A percentile compares a stretch with the other conserved stretches of the same genome.
Conservation (phyloP, 2,888 invertebrate genomes). For the Eupithecia dodoneata region DNA sequence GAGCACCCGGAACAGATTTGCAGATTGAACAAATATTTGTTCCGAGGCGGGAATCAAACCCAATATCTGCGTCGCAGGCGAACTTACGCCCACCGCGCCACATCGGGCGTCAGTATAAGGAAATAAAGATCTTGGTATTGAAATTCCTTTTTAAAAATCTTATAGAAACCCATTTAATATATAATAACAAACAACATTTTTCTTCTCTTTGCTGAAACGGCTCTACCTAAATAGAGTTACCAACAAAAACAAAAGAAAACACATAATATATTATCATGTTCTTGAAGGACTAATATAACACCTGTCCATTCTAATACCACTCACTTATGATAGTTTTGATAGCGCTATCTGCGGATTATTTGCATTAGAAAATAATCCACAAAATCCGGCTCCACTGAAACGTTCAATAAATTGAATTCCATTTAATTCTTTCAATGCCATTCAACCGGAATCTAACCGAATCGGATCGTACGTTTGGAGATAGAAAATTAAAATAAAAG, state of each 20-base stretch:
- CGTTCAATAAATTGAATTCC: slow-evolving; percentile 10
- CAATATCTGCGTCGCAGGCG: no score
- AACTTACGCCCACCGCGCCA: no score
- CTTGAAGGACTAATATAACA: not conserved
- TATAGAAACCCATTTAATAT: no score
- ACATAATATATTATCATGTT: not conserved
- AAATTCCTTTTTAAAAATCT: not conserved
- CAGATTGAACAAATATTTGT: no score
- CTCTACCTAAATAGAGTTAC: not conserved
- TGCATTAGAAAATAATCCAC: slow-evolving; percentile 9
- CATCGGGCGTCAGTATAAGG: no score
- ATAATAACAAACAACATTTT: not conserved
- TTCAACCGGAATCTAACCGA: slow-evolving; percentile 11
- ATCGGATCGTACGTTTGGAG: not conserved
- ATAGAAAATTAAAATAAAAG: slow-evolving; percentile 9
- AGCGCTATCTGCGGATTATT: slow-evolving; percentile 2
- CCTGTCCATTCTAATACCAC: not conserved
- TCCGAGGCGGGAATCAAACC: no score
- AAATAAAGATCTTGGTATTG: no score
- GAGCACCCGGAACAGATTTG: no score
- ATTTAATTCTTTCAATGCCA: slow-evolving; percentile 5
- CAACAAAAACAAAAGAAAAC: not conserved
- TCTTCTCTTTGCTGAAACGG: not conserved
- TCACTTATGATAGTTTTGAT: not conserved
- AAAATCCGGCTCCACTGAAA: not conserved